Conservation (phyloP, 2,797 vertebrate species). For the Setipinna tenuifilis region DNA sequence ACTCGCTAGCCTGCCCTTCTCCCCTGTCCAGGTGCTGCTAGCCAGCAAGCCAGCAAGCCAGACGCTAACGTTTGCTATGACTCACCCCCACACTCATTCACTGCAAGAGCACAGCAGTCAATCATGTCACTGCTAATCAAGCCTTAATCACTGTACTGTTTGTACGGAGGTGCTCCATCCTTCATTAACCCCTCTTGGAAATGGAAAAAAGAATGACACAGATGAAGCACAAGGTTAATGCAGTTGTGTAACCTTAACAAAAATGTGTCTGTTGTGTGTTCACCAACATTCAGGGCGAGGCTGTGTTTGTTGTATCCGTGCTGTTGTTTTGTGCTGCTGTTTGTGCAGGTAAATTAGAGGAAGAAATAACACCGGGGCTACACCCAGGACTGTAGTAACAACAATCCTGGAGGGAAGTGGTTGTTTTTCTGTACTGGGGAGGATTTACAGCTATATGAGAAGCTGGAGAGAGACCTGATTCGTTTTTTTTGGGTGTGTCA, state of each 20-base stretch:
- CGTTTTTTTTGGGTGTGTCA: background rate
- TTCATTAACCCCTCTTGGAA: background rate
- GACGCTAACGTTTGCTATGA: background rate
- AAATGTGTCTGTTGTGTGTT: background rate
- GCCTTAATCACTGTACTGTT: background rate
- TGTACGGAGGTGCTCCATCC: background rate
- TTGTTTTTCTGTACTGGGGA: background rate
- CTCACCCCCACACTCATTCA: background rate
- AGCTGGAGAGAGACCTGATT: background rate
- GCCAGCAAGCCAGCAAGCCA: background rate
- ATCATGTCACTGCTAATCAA: background rate
- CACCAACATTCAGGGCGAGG: background rate
- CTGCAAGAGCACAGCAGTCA: background rate
- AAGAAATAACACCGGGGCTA: background rate
- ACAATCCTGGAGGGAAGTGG: background rate
- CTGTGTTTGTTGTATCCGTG: background rate
- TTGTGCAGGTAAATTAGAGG: constrained; percentile 7
- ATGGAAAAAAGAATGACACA: too few relatives aligned
- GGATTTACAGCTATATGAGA: background rate
- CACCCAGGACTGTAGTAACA: background rate
- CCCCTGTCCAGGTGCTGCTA: background rate
- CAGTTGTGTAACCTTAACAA: too few relatives aligned
- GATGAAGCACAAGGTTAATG: too few relatives aligned
- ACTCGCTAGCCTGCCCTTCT: background rate
- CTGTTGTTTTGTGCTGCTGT: background rate